Percentiles rank a stretch among this genome's conserved stretches.
These are phyloP conservation scores for Hemibagrus wyckioides DNA, from an alignment of 2,113 vertebrate genomes.

Conservation along the genomic window DNA sequence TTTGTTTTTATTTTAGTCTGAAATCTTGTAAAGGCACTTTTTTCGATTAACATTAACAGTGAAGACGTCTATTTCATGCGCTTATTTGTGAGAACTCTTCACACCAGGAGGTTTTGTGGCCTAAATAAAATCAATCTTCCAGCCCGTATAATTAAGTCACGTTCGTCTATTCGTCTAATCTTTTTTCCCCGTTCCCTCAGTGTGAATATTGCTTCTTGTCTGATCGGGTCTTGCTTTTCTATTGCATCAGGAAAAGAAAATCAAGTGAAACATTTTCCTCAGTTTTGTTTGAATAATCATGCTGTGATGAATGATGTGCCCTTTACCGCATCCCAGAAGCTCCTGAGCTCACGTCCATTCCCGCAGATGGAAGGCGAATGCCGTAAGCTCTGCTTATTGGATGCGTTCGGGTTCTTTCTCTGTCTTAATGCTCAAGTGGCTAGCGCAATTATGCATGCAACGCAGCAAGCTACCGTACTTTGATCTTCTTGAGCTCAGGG, in stretches of 20 bases:
- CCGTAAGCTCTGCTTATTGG: conserved; percentile 28
- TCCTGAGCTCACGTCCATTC: neutral
- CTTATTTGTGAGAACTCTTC: neutral
- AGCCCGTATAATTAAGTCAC: neutral
- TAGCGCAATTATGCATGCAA: conserved; percentile 37
- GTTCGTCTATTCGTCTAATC: neutral
- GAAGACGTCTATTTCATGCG: neutral
- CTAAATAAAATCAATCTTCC: neutral
- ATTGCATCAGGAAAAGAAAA: conserved; percentile 33
- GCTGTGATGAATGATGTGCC: conserved; percentile 1
- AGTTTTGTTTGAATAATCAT: conserved; percentile 16
- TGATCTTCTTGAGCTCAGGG: conserved; percentile 39
- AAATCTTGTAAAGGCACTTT: neutral
- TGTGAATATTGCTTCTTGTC: conserved; percentile 21
- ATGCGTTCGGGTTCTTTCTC: conserved; percentile 15
- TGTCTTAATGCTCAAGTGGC: conserved; percentile 37
- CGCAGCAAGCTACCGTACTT: conserved; percentile 32
- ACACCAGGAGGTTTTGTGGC: neutral
- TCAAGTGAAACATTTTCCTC: conserved; percentile 23
- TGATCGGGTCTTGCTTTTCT: conserved; percentile 18
- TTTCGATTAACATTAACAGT: neutral
- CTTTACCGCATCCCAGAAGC: neutral
- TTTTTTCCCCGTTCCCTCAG: neutral
- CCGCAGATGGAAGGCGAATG: conserved; percentile 4
- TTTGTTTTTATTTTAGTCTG: neutral